These are phyloP conservation scores for Polydrusus cervinus DNA, from an alignment of 2,888 invertebrate species.

Conservation along the genomic window DNA sequence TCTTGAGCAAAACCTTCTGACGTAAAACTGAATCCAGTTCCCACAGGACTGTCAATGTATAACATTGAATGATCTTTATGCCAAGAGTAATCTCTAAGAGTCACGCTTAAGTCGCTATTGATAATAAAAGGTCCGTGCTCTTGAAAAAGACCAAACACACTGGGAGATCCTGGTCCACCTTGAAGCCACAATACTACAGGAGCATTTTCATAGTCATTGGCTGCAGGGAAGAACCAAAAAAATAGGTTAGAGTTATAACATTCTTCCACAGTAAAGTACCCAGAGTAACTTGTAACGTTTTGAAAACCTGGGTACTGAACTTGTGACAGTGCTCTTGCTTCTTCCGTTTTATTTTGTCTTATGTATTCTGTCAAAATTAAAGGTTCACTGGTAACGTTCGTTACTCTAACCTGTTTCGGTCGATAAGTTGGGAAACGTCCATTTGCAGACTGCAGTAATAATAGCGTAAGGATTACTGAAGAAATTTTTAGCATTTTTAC, in stretches of 20 bases:
- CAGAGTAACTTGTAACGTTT: slow-evolving; percentile 81
- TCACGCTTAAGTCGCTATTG: slow-evolving; percentile 68
- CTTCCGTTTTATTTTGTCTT: slow-evolving; percentile 79
- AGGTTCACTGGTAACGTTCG: slow-evolving; percentile 71
- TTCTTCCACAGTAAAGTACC: slow-evolving; percentile 86
- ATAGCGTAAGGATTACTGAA: not conserved
- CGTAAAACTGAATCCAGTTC: slow-evolving; percentile 92
- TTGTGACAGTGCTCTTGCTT: slow-evolving; percentile 73
- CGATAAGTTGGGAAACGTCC: not conserved
- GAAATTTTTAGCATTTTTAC: not conserved
- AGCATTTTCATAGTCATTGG: slow-evolving; percentile 72
- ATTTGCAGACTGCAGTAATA: not conserved
- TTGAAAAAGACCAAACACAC: slow-evolving; percentile 39
- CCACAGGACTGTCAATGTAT: slow-evolving; percentile 93
- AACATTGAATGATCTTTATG: slow-evolving; percentile 84
- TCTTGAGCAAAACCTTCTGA: slow-evolving; percentile 79
- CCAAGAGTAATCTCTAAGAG: slow-evolving; percentile 83
- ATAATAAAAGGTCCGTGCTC: slow-evolving; percentile 80
- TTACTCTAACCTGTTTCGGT: not conserved
- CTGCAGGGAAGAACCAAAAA: slow-evolving; percentile 91
- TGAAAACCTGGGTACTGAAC: slow-evolving; percentile 71
- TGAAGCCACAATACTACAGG: slow-evolving; percentile 88
- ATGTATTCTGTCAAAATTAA: slow-evolving; percentile 85
- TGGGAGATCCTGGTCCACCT: slow-evolving; percentile 80
- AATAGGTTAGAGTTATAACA: slow-evolving; percentile 85